Evolutionary conservation across 2,797 vertebrate species (phyloP), one percentile per base, ranked within the genome.

Genomic region (Enteromius treurensis): DNA sequence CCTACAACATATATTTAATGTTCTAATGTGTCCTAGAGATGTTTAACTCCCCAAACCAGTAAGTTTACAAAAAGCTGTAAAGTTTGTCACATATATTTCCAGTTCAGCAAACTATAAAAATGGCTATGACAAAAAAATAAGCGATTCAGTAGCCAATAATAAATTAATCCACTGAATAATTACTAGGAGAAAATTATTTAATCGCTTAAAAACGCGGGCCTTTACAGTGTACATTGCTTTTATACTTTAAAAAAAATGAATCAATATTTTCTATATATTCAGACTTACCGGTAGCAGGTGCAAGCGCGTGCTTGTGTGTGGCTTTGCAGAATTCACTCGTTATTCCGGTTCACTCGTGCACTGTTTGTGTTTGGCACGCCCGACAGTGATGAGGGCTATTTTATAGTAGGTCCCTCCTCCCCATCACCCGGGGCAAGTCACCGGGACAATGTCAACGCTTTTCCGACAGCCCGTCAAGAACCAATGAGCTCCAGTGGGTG

Each of bases 361-460:
- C 89, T 87, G 91, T 90, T 75, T 83, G 92, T 92, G 92, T 93
- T 93, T 93, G 93, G 92, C 93, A 93, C 93, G 90, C 91, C 94
- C 85, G 89, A 84, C 86, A 82, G 90, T 55, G 89, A 87, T 88
- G 51, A 87, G 90, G 53, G 14, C 89, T 89, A 80, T 95, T 97
- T 96, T 98, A 98, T 97, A 96, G 91, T 74, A 55, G 84, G 82
- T 83, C 83, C 79, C 78, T 68, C 81, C 86, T 80, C 82, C 79
- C 86, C 79, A 84, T 87, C 85, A 76, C 89, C 86, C 89, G 83
- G 92, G 91, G 91, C 90, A 85, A 85, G 87, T 94, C 91, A 92
- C 90, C 93, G 78, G 93, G 93, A 96, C 95, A 95, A 95, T 94
- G 93, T 95, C 85, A 92, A 85, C 87, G 93, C 93, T 91, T 91